Base-by-base conservation (phyloP, 2,797 vertebrate species). In the Pipistrellus kuhlii region DNA sequence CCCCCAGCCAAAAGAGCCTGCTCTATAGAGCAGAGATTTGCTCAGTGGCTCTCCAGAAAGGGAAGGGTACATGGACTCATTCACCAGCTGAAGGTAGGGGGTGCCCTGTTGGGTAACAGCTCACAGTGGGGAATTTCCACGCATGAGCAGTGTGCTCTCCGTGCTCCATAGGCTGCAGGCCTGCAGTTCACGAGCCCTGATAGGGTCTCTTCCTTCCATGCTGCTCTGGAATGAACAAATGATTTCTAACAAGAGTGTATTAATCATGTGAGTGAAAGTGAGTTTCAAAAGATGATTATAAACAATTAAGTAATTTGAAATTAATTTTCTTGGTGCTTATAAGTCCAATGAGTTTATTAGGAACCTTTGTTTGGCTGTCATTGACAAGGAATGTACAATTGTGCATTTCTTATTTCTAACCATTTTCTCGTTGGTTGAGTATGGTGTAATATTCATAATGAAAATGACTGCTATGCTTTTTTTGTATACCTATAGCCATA, bases 251-350 rank as follows among this genome's bases (percentile, higher is more conserved):
- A 71, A 57, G 71, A 81, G 57, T 77, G 9, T 73, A 68, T 87
- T 94, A 87, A 72, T 92, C n/a, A 1, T 55, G 32, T 89, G 80
- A 94, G 44, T 87, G 72, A 91, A 93, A 95, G 88, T 72, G 94
- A 66, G 35, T 57, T 85, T 93, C 86, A 77, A 92, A 91, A 82
- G 62, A 82, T 66, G 59, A 83, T 88, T 80, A 87, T 57, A 94
- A 95, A 95, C 44, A 94, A 93, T 95, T 82, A 91, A 71, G 73
- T 69, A 76, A 88, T 83, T 86, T 71, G 85, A 90, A 88, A 93
- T 90, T 85, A 75, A 72, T 90, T 93, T 91, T 82, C 78, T 92
- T 92, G 27, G 57, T 92, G 55, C 92, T 88, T 93, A 90, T 55
- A 90, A 87, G 88, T 38, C 27, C 80, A 86, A 35, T 93, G 93